Evolutionary conservation across 1,140 invertebrate species (phyloP).

Genomic region (Oscheius sp.): DNA sequence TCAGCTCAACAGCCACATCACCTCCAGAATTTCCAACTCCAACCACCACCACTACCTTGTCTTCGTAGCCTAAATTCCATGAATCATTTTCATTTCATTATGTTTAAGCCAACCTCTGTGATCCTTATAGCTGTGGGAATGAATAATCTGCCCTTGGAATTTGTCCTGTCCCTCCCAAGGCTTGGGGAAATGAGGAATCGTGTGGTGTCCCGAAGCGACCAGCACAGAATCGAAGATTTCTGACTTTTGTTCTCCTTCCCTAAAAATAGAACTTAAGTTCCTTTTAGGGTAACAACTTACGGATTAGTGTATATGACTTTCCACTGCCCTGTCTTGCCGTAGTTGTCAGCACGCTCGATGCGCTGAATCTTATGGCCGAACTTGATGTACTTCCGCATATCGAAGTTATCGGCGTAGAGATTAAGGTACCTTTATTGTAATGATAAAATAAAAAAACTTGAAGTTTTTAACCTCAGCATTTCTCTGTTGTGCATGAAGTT

Average conservation of each 20-base stretch:
- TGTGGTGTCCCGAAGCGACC: conserved; percentile 34
- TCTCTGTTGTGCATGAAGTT: conserved; percentile 62
- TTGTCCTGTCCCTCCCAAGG: conserved; percentile 43
- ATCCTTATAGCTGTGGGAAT: conserved; percentile 62
- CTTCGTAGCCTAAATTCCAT: conserved; percentile 49
- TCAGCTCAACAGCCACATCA: conserved; percentile 65
- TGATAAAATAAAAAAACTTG: neutral
- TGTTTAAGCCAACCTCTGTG: conserved; percentile 47
- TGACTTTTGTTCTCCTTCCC: conserved; percentile 12
- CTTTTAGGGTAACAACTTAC: neutral
- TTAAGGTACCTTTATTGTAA: conserved; percentile 57
- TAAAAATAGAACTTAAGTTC: neutral
- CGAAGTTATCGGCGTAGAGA: conserved; percentile 61
- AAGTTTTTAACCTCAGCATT: conserved; percentile 54
- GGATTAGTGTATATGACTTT: conserved; percentile 45
- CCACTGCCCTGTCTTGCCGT: conserved; percentile 49
- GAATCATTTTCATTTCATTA: neutral
- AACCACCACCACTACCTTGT: conserved; percentile 62
- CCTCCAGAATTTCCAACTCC: conserved; percentile 66
- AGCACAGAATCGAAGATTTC: conserved; percentile 60
- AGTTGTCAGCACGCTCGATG: conserved; percentile 39
- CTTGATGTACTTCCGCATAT: conserved; percentile 49
- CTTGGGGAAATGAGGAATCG: conserved; percentile 24
- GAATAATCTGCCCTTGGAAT: conserved; percentile 63
- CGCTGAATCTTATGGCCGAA: conserved; percentile 31